A percentile compares a stretch with the other conserved stretches of the same genome.
These are phyloP conservation scores for Tetramorium parvispinum DNA, from an alignment of 1,140 invertebrate genomes.

Conservation along the genomic window DNA sequence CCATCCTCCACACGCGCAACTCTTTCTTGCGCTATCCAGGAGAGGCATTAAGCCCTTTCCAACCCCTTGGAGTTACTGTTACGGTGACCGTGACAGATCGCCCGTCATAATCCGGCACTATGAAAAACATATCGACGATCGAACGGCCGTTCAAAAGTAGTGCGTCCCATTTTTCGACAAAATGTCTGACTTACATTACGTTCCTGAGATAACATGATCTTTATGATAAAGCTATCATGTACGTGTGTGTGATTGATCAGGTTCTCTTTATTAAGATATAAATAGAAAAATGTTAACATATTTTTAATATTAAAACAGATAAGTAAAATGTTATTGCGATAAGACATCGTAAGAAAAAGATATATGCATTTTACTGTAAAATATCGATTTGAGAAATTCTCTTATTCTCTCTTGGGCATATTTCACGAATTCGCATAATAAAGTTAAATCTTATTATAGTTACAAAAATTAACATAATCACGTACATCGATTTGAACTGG, in stretches of 20 bases:
- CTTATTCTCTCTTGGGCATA: neutral
- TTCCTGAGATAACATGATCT: conserved; percentile 34
- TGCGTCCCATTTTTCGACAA: conserved; percentile 41
- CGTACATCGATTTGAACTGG: neutral
- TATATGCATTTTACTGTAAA: neutral
- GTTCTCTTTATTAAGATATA: neutral
- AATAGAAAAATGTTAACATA: conserved; percentile 21
- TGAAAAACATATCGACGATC: conserved; percentile 63
- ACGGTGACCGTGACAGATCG: conserved; percentile 74
- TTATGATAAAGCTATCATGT: conserved; percentile 23
- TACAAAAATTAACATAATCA: neutral
- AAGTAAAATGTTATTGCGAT: neutral
- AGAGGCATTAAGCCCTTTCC: conserved; percentile 62
- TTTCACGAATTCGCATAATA: neutral
- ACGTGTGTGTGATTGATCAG: conserved; percentile 8
- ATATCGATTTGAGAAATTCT: neutral
- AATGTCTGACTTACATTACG: conserved; percentile 44
- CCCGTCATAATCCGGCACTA: conserved; percentile 68
- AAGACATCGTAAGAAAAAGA: neutral
- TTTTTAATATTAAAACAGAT: conserved; percentile 2
- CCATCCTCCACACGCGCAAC: conserved; percentile 50
- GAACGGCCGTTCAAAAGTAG: conserved; percentile 52
- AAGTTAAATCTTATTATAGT: neutral
- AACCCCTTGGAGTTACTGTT: conserved; percentile 67
- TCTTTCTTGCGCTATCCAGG: conserved; percentile 64